Evolutionary conservation across 1,140 invertebrate species (phyloP).

Genomic region (Hylyphantes graminicola): DNA sequence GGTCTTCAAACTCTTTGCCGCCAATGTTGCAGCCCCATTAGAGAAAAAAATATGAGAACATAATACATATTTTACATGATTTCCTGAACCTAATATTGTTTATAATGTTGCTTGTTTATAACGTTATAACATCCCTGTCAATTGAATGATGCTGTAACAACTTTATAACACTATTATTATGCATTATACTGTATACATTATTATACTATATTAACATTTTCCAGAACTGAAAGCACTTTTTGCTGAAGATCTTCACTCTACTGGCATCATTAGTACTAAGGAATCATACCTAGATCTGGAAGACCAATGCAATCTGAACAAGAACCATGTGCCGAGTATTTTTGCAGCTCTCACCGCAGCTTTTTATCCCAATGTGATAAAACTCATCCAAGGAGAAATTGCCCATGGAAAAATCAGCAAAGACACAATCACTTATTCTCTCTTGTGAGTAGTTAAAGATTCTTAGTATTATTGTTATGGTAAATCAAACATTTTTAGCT

Average conservation of each 20-base stretch:
- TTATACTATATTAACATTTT: constrained; percentile 28
- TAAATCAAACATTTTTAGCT: too few species aligned
- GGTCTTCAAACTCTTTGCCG: too few species aligned
- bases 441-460: constrained; percentile 28
- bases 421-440: constrained; percentile 35
- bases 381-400: constrained; percentile 39
- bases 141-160: too few species aligned
- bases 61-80: too few species aligned
- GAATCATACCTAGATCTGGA: constrained; percentile 66
- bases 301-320: constrained; percentile 60
- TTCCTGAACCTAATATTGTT: too few species aligned
- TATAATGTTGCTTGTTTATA: too few species aligned
- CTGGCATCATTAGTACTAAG: constrained; percentile 61
- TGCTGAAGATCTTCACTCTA: constrained; percentile 44
- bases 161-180: too few species aligned
- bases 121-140: too few species aligned
- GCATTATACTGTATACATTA: too few species aligned
- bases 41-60: too few species aligned
- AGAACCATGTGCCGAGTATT: constrained; percentile 67
- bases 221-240: constrained; percentile 57
- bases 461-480: background rate
- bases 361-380: constrained; percentile 57
- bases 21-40: too few species aligned
- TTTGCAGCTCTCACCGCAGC: constrained; percentile 70
- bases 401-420: constrained; percentile 27